These are phyloP conservation scores for Lucinisca nassula DNA, from an alignment of 2,888 invertebrate genomes.

Conservation along the genomic window DNA sequence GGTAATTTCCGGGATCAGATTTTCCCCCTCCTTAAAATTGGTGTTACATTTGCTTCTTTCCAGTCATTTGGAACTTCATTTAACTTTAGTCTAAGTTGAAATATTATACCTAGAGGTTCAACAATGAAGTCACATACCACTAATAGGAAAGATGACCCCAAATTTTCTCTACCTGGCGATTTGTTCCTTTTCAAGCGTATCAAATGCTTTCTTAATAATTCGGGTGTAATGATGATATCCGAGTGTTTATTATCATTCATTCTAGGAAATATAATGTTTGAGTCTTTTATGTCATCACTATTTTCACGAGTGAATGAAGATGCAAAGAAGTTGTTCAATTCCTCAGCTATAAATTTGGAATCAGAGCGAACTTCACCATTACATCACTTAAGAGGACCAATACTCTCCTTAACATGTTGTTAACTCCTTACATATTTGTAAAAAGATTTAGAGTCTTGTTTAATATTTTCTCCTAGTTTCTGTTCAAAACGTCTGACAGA, in stretches of 20 bases:
- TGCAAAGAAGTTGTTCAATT: background rate
- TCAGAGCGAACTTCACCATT: background rate
- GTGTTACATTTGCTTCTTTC: slow-evolving; percentile 12
- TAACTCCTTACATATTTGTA: slow-evolving; percentile 25
- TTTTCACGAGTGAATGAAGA: background rate
- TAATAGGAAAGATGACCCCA: no score
- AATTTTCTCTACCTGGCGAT: no score
- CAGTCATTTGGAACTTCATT: slow-evolving; percentile 15
- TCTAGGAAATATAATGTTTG: no score
- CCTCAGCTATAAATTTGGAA: background rate
- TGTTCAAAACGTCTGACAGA: slow-evolving; percentile 14
- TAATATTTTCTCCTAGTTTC: no score
- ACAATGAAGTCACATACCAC: slow-evolving; percentile 12
- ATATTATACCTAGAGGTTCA: slow-evolving; percentile 3
- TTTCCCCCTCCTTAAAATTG: slow-evolving; percentile 23
- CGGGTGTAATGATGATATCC: no score
- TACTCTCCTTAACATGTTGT: slow-evolving; percentile 13
- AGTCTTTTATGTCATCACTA: no score
- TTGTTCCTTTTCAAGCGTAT: no score
- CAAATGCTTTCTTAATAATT: no score
- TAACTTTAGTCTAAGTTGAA: background rate
- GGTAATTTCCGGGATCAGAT: background rate
- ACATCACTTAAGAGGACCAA: no score
- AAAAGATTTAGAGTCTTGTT: slow-evolving; percentile 34
- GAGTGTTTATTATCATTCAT: no score